Evolutionary conservation across 2,888 invertebrate genomes (phyloP).

Genomic region (Nemotelus pantherinus): DNA sequence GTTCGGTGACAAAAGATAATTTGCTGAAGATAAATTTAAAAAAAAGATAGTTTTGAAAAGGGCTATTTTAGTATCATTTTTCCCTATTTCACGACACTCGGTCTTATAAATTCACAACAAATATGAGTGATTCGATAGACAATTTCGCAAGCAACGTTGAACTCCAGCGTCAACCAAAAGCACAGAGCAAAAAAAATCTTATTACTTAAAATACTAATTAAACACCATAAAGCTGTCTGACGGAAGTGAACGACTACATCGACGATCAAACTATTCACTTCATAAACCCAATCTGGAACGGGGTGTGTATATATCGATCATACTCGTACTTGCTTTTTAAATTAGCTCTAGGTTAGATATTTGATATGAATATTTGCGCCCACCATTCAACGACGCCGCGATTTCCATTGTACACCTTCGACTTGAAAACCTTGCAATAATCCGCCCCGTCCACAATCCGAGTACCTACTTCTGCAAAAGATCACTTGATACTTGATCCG

Average conservation of each 20-base stretch:
- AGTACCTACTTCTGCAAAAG: constrained; percentile 1
- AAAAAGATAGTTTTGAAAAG: no score
- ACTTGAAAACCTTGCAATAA: constrained; percentile 6
- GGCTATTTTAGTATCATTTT: no score
- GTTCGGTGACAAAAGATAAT: no score
- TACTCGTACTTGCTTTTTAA: constrained; percentile 31
- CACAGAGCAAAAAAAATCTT: neutral
- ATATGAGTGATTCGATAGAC: no score
- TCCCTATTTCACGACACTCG: no score
- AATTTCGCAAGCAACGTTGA: no score
- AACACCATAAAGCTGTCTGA: constrained; percentile 1
- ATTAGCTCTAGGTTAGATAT: constrained; percentile 50
- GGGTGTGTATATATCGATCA: constrained; percentile 37
- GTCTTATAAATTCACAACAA: no score
- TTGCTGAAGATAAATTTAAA: no score
- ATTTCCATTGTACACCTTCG: constrained; percentile 26
- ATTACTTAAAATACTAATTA: constrained; percentile 29
- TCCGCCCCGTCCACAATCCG: neutral
- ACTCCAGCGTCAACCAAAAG: no score
- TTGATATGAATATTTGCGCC: constrained; percentile 49
- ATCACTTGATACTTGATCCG: neutral
- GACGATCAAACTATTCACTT: neutral
- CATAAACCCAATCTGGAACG: constrained; percentile 17
- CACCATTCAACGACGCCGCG: constrained; percentile 29
- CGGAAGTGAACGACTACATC: constrained; percentile 15